Conservation (phyloP, 2,113 vertebrate genomes). For the Campylomormyrus numenius region DNA sequence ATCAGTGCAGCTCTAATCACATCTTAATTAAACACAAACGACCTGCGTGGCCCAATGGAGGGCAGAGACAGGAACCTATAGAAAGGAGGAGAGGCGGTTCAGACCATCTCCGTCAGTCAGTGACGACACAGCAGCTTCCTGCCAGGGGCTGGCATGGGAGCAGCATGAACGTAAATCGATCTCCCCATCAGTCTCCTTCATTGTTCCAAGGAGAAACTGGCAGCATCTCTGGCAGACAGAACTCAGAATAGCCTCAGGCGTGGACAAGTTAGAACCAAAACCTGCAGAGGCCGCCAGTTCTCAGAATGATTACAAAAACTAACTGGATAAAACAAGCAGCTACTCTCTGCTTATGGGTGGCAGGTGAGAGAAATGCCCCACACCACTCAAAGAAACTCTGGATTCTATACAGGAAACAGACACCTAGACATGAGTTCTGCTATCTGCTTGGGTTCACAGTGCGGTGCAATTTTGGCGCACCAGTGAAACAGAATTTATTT, state of each 20-base stretch:
- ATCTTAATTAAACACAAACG: neutral
- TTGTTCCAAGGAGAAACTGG: neutral
- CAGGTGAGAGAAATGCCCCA: neutral
- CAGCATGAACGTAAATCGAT: neutral
- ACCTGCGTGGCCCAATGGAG: neutral
- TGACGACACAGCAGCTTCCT: neutral
- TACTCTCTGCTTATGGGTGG: neutral
- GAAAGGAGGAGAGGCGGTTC: neutral
- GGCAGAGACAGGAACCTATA: neutral
- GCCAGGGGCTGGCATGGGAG: neutral
- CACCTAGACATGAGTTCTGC: neutral
- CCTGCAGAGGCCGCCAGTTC: neutral
- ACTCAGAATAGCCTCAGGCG: neutral
- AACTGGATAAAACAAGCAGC: neutral
- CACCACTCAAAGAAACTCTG: neutral
- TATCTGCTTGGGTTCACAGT: neutral
- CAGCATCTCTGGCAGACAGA: neutral
- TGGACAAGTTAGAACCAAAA: neutral
- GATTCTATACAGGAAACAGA: neutral
- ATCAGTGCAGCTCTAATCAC: neutral
- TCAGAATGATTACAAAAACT: neutral
- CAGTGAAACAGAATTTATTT: too few species aligned
- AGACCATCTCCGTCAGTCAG: neutral
- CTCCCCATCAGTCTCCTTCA: neutral
- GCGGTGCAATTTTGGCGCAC: neutral